A percentile compares a stretch with the other conserved stretches of the same genome.
Conservation (phyloP, 2,888 invertebrate genomes). For the Agrochola lychnidis region DNA sequence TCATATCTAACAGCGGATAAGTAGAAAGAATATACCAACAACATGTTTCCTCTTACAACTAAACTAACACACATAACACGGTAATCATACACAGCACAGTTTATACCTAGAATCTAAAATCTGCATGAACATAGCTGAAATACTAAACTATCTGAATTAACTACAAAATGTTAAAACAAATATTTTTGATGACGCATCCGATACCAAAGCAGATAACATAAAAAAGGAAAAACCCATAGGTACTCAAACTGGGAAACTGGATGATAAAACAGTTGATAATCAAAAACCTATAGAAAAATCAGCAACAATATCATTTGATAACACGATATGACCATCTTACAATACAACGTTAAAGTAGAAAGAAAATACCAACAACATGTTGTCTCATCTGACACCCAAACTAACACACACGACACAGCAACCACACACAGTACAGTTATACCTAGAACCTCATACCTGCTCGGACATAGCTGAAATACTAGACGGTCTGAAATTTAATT, state of each 20-base stretch:
- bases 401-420: slow-evolving; percentile 31
- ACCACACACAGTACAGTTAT: slow-evolving; percentile 22
- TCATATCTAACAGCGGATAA: neutral
- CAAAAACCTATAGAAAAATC: neutral
- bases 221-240: neutral
- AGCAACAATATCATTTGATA: neutral
- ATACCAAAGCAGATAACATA: neutral
- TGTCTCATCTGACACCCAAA: slow-evolving; percentile 21
- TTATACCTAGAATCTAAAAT: slow-evolving; percentile 44
- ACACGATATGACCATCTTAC: neutral
- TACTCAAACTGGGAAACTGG: neutral
- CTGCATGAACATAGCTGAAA: slow-evolving; percentile 75
- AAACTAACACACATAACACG: slow-evolving; percentile 33
- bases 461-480: slow-evolving; percentile 80
- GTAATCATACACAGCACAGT: slow-evolving; percentile 3
- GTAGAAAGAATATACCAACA: too few relatives aligned
- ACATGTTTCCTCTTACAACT: neutral
- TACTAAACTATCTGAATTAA: slow-evolving; percentile 84
- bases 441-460: slow-evolving; percentile 50
- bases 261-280: neutral
- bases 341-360: neutral
- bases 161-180: slow-evolving; percentile 54
- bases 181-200: neutral
- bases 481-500: slow-evolving; percentile 86
- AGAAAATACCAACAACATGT: slow-evolving; percentile 12